These are phyloP conservation scores for Rhopalosiphum maidis DNA, from an alignment of 1,140 invertebrate genomes.

Conservation along the genomic window DNA sequence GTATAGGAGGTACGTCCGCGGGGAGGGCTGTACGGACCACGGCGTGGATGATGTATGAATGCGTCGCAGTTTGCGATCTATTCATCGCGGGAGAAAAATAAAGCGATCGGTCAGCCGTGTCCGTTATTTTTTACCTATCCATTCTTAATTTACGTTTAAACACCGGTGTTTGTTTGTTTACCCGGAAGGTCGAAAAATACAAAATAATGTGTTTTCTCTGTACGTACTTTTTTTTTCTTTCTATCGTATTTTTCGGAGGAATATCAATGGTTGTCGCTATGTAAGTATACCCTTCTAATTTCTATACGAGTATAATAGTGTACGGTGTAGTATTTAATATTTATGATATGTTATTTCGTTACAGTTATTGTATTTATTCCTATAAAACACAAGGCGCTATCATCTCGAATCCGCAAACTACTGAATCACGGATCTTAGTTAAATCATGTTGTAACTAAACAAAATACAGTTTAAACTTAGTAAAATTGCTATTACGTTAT, in stretches of 20 bases:
- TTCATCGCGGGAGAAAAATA: background rate
- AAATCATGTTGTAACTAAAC: background rate
- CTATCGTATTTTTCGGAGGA: background rate
- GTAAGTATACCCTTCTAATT: too few species aligned
- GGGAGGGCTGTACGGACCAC: background rate
- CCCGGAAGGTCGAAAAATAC: background rate
- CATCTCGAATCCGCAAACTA: background rate
- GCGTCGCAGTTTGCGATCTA: background rate
- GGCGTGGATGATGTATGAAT: constrained; percentile 2
- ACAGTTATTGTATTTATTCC: too few species aligned
- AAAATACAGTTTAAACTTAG: background rate
- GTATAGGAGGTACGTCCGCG: too few species aligned
- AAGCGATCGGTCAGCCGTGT: constrained; percentile 41
- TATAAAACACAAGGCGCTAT: too few species aligned
- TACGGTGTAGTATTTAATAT: too few species aligned
- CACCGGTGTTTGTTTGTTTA: background rate
- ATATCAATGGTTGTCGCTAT: background rate
- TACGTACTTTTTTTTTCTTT: background rate
- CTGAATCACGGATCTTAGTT: background rate
- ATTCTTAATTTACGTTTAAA: constrained; percentile 4
- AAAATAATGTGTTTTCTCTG: background rate
- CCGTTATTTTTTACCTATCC: background rate
- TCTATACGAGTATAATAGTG: too few species aligned
- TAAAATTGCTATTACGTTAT: background rate
- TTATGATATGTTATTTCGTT: too few species aligned